Evolutionary conservation across 2,797 vertebrate species (phyloP).

Genomic region (Sciurus vulgaris): DNA sequence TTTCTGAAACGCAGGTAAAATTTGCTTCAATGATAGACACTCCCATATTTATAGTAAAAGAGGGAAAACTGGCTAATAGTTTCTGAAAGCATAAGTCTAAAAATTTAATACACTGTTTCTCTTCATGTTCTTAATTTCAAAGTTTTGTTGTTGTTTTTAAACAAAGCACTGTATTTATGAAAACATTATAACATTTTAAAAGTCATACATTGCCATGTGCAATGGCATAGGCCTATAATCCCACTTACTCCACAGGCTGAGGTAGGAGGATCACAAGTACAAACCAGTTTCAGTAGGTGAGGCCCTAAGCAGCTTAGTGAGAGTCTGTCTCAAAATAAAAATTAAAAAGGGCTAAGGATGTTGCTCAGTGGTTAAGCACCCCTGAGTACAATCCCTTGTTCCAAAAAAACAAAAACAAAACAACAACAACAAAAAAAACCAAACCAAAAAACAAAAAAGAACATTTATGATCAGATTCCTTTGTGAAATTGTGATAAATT

Average conservation of each 20-base stretch:
- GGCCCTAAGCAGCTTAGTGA: too few relatives aligned
- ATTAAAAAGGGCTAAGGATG: too few relatives aligned
- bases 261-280: too few relatives aligned
- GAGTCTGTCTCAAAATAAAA: too few relatives aligned
- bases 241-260: too few relatives aligned
- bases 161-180: neutral
- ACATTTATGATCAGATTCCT: neutral
- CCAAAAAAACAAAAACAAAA: too few relatives aligned
- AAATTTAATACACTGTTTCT: neutral
- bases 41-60: neutral
- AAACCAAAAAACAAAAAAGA: too few relatives aligned
- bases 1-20: neutral
- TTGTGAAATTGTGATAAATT: neutral
- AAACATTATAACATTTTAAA: conserved; percentile 14
- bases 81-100: neutral
- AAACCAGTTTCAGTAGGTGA: too few relatives aligned
- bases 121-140: neutral
- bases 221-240: too few relatives aligned
- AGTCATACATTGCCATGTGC: neutral
- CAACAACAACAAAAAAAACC: too few relatives aligned
- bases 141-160: neutral
- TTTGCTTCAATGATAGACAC: neutral
- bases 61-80: neutral
- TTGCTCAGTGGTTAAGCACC: too few relatives aligned
- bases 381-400: too few relatives aligned